Base-by-base conservation (phyloP, 2,888 invertebrate species). In the Panzeria rudis region DNA sequence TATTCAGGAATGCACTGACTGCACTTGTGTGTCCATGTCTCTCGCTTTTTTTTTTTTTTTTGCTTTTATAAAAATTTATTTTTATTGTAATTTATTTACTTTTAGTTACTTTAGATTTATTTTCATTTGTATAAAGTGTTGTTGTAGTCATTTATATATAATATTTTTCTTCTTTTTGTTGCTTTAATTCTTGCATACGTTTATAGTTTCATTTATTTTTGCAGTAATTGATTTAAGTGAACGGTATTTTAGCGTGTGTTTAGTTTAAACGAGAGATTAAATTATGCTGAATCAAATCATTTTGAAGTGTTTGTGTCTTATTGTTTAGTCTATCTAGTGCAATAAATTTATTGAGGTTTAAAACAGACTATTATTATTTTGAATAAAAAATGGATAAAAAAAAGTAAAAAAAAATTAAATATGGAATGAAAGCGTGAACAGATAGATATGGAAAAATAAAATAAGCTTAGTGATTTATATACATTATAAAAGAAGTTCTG, bases 191-290 rank as follows among this genome's bases (percentile, higher is more conserved):
- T 29, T 81, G 84, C 81, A 84, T 84, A 73, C 54, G 62, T 81
- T 38, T 81, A 52, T 72, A 52, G 56, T 29, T 59, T 44, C 25
- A 44, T 44, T 50, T 71, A 29, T 52, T 29, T 68, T 20, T 62
- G 44, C 62, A 69, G 77, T 73, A 85, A 82, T 85, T 82, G 75
- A 82, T 85, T 82, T 73, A 85, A 82, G 78, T 82, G 82, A 82
- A 75, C 78, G 73, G 82, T 85, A 82, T 69, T 85, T 73, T 82
- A 72, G 72, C 72, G 68, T 77, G 76, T 71, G 72, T 71, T 82
- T 76, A 72, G 29, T 71, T 75, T 41, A n/a, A 61, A 54, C 29
- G 75, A 79, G 62, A 71, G 56, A 80, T 82, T 71, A 73, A 78
- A 75, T 78, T 82, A 78, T 82, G 82, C 78, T 85, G 82, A 82